phyloP scores from a whole-genome alignment of 2,888 invertebrate genomes.

The Eremobia ochroleuca region DNA sequence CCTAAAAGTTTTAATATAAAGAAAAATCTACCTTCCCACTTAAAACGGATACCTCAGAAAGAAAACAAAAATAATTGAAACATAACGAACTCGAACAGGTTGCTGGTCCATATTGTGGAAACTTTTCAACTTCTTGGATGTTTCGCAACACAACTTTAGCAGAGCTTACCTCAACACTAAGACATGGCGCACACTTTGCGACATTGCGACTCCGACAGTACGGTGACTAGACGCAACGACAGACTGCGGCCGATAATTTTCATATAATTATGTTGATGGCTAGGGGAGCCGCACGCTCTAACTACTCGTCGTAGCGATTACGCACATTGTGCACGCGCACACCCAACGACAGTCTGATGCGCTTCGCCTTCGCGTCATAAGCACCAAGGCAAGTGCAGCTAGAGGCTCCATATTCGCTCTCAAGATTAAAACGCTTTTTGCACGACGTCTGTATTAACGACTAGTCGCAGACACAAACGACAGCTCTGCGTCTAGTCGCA shows the following conservation, averaged over 20 bases:
- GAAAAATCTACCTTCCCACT: too few species aligned
- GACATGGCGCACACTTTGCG: neutral
- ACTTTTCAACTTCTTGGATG: conserved; percentile 27
- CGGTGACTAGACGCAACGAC: too few species aligned
- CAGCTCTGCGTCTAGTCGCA: too few species aligned
- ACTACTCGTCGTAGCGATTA: neutral
- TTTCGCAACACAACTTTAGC: conserved; percentile 46
- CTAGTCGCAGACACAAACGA: neutral
- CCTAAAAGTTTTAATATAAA: too few species aligned
- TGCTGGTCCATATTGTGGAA: conserved; percentile 32
- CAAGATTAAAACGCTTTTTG: too few species aligned
- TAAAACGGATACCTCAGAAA: neutral
- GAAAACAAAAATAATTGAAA: conserved; percentile 14
- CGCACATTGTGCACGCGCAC: neutral
- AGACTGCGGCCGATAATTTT: neutral
- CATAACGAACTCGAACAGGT: conserved; percentile 22
- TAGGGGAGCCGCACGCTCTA: neutral
- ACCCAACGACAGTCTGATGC: too few species aligned
- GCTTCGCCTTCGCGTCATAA: too few species aligned
- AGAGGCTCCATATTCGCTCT: neutral
- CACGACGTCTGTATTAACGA: too few species aligned
- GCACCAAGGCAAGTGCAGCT: too few species aligned
- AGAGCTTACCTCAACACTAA: conserved; percentile 6
- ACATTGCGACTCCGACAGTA: neutral
- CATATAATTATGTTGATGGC: too few species aligned